Percentiles rank a stretch among this genome's conserved stretches.
Evolutionary conservation across 2,888 invertebrate genomes (phyloP).

Genomic region (Tridacna crocea): DNA sequence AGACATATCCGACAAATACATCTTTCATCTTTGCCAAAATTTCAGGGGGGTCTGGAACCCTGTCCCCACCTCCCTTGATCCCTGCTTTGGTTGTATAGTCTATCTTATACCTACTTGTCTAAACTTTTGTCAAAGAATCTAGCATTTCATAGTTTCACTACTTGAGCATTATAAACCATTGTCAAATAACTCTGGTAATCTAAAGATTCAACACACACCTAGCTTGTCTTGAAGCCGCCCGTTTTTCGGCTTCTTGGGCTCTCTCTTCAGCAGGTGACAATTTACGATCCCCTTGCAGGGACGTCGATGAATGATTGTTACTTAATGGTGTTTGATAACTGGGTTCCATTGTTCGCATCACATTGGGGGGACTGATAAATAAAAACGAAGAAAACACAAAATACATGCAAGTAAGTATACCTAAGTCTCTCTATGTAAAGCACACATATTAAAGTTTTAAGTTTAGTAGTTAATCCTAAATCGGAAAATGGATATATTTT

Average conservation of each 20-base stretch:
- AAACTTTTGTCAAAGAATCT: too few species aligned
- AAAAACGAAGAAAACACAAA: slow-evolving; percentile 28
- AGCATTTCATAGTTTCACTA: too few species aligned
- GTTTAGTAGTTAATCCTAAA: too few species aligned
- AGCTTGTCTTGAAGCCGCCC: slow-evolving; percentile 79
- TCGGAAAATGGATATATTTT: too few species aligned
- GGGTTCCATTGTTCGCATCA: slow-evolving; percentile 72
- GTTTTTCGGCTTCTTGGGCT: slow-evolving; percentile 75
- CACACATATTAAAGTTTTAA: not conserved
- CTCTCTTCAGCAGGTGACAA: slow-evolving; percentile 72
- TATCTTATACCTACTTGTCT: too few species aligned
- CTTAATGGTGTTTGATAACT: slow-evolving; percentile 45
- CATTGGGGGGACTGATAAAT: slow-evolving; percentile 62
- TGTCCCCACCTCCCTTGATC: too few species aligned
- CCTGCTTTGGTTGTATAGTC: too few species aligned
- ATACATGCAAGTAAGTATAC: slow-evolving; percentile 13
- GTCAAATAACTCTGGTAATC: not conserved
- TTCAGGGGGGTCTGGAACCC: too few species aligned
- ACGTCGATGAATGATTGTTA: slow-evolving; percentile 43
- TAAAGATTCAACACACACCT: slow-evolving; percentile 66
- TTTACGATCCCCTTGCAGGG: slow-evolving; percentile 58
- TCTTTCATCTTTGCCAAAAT: too few species aligned
- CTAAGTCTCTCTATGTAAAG: not conserved
- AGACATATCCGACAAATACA: too few species aligned
- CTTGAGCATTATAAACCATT: too few species aligned